phyloP scores from a whole-genome alignment of 2,797 vertebrate species.

The Microhierax caerulescens region DNA sequence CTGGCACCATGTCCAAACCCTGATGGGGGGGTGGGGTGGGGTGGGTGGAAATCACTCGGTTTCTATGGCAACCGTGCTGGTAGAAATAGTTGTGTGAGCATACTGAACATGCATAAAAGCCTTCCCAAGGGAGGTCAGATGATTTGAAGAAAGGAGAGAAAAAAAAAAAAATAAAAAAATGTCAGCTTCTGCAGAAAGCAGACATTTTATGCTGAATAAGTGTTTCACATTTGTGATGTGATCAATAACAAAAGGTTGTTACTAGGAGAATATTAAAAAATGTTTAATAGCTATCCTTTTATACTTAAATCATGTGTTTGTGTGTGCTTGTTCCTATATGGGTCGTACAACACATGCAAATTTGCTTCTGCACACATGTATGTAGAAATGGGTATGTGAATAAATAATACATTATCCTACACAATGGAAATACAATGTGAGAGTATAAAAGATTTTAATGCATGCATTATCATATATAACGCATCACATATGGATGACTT shows the following conservation, averaged over 20 bases:
- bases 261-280: background rate
- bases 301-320: background rate
- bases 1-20: constrained; percentile 69
- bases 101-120: constrained; percentile 77
- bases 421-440: background rate
- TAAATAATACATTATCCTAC: constrained; percentile 15
- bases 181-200: constrained; percentile 34
- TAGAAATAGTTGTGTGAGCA: constrained; percentile 76
- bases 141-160: constrained; percentile 45
- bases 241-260: background rate
- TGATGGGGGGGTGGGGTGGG: constrained; percentile 34
- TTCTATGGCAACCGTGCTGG: constrained; percentile 80
- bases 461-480: background rate
- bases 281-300: background rate
- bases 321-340: background rate
- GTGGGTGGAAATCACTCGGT: constrained; percentile 71
- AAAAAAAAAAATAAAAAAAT: background rate
- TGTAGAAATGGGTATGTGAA: background rate
- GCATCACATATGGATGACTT: background rate
- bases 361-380: background rate
- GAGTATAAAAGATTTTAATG: background rate
- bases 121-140: constrained; percentile 77
- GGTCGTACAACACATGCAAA: background rate
- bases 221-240: constrained; percentile 17
- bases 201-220: constrained; percentile 69